Evolutionary conservation across 2,888 invertebrate genomes (phyloP).

Genomic region (Hypena proboscidalis): DNA sequence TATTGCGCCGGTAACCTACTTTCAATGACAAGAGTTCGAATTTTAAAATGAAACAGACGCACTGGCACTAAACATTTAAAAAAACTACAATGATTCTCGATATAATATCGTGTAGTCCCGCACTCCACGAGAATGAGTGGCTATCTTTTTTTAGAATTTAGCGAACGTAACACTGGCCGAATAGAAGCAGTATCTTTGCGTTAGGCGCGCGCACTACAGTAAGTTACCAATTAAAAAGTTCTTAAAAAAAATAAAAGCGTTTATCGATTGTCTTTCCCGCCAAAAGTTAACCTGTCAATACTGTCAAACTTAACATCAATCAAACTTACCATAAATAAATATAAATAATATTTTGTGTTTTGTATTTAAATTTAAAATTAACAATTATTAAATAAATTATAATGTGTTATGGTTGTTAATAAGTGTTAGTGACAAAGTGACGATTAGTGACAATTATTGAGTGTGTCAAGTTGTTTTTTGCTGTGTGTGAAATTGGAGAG

Average conservation of each 20-base stretch:
- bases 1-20: conserved; percentile 40
- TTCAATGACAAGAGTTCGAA: conserved; percentile 38
- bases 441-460: conserved; percentile 34
- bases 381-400: conserved; percentile 7
- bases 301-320: no score
- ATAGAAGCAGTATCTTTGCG: conserved; percentile 70
- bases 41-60: conserved; percentile 46
- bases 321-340: no score
- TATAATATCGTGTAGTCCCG: conserved; percentile 57
- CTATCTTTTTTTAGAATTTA: conserved; percentile 80
- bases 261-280: conserved; percentile 31
- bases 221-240: conserved; percentile 61
- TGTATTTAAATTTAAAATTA: conserved; percentile 7
- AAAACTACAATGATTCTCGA: conserved; percentile 50
- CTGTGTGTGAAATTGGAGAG: conserved; percentile 51
- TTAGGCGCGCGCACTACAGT: conserved; percentile 80
- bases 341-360: conserved; percentile 1
- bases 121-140: conserved; percentile 70
- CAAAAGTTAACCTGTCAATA: conserved; percentile 26
- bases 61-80: conserved; percentile 41
- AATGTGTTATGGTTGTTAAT: conserved; percentile 22
- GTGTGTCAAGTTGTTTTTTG: conserved; percentile 37
- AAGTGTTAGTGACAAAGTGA: conserved; percentile 41
- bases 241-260: conserved; percentile 39
- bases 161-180: conserved; percentile 64